Base-by-base conservation (phyloP, 1,140 invertebrate genomes). In the Trichonephila inaurata region DNA sequence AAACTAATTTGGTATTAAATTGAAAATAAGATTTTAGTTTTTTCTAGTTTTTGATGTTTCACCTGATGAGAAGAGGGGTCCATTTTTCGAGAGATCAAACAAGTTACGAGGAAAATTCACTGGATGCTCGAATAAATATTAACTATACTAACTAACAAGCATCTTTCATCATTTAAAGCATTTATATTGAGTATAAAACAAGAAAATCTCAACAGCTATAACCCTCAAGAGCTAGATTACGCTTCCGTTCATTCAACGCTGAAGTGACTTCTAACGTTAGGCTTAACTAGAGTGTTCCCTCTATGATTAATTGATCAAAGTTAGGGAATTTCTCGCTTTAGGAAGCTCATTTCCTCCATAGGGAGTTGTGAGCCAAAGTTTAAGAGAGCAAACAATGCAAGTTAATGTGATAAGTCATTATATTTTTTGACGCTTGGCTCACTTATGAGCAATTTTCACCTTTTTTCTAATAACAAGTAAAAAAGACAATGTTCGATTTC, bases 251-350 rank as follows among this genome's bases (percentile, higher is more conserved):
- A 77, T 77, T 33, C 18, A 33, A 19, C 28, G 24, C 18, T 77
- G n/a, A 77, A 40, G 28, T 40, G 69, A 40, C 24, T 33, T 77
- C 28, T 14, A 18, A 33, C 28, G 16, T 77, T 33, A 28, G 33
- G 72, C 72, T 77, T 77, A 77, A 77, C 72, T 33, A 77, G 72
- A 77, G 19, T 5, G 72, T 77, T 77, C 16, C 28, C 40, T 33
- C 72, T 14, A 18, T 77, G 72, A 77, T 77, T 77, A 77, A 77
- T 77, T 77, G 72, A 77, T 40, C 72, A 33, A 77, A 77, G 72
- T 77, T 77, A 33, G 72, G 69, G 16, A 77, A 77, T 77, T 40
- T 33, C 33, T 33, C 24, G 28, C 33, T 77, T 40, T 18, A 14
- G 33, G 16, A 77, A 77, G 33, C 33, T 19, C 28, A 77, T 77